Evolutionary conservation across 2,888 invertebrate genomes (phyloP).

Genomic region (Acanthosepion lycidas): DNA sequence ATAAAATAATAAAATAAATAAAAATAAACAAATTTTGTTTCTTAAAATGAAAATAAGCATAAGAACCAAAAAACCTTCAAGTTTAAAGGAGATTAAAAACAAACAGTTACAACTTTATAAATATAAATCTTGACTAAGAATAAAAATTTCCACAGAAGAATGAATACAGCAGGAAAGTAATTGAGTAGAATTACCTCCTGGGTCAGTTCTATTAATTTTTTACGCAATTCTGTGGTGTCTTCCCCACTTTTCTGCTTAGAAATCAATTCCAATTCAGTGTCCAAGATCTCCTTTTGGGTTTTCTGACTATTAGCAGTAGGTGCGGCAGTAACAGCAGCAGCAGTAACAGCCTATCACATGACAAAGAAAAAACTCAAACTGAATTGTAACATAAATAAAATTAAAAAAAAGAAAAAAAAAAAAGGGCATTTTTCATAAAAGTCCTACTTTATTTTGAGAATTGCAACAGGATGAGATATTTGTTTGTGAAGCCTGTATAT

Average conservation of each 20-base stretch:
- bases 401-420: not conserved
- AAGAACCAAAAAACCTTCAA: no score
- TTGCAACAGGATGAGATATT: not conserved
- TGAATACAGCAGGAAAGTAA: not conserved
- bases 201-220: constrained; percentile 84
- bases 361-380: not conserved
- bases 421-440: not conserved
- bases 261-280: constrained; percentile 92
- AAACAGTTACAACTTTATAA: not conserved
- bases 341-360: not conserved
- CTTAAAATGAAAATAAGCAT: no score
- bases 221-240: constrained; percentile 87
- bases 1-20: no score
- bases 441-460: not conserved
- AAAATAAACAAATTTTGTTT: no score
- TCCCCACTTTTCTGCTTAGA: constrained; percentile 88
- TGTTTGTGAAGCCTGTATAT: not conserved
- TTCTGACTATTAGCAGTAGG: constrained; percentile 55
- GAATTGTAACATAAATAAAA: not conserved
- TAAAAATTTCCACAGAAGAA: not conserved
- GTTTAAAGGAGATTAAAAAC: not conserved
- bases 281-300: constrained; percentile 89
- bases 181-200: constrained; percentile 61
- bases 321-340: not conserved
- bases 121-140: not conserved